Percentiles rank a stretch among this genome's conserved stretches.
These are phyloP conservation scores for Cinclus mexicanus DNA, from an alignment of 2,113 vertebrate species.

Conservation along the genomic window DNA sequence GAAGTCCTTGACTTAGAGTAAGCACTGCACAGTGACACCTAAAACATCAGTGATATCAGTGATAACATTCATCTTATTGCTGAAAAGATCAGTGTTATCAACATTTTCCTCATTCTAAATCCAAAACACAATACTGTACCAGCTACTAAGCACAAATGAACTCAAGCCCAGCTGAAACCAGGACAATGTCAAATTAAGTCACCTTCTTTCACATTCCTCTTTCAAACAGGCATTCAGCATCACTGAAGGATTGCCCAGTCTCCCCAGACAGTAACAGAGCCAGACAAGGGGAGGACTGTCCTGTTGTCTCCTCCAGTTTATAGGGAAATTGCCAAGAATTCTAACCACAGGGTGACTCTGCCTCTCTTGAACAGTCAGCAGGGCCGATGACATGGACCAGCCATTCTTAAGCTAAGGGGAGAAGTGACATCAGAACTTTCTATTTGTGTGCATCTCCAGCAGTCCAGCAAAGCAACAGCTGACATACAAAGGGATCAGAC, in stretches of 20 bases:
- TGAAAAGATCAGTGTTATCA: neutral
- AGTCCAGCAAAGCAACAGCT: neutral
- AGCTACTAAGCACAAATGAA: neutral
- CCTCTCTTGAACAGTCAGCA: neutral
- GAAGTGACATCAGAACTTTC: neutral
- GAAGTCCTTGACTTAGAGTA: neutral
- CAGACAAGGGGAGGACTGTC: neutral
- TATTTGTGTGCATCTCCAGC: neutral
- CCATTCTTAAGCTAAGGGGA: neutral
- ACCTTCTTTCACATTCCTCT: neutral
- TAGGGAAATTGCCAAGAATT: neutral
- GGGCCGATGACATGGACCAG: rapidly evolving
- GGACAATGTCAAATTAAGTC: neutral
- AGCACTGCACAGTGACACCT: neutral
- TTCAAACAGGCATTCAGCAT: neutral
- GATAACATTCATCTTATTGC: neutral
- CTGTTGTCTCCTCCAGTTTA: neutral
- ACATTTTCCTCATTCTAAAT: neutral
- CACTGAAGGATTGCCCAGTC: neutral
- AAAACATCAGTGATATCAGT: neutral
- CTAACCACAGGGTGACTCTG: neutral
- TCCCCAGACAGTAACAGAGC: neutral
- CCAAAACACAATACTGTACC: neutral
- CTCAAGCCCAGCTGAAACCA: neutral
- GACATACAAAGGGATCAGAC: neutral